Base-by-base conservation (phyloP, 2,113 vertebrate species). In the Malurus elegans region DNA sequence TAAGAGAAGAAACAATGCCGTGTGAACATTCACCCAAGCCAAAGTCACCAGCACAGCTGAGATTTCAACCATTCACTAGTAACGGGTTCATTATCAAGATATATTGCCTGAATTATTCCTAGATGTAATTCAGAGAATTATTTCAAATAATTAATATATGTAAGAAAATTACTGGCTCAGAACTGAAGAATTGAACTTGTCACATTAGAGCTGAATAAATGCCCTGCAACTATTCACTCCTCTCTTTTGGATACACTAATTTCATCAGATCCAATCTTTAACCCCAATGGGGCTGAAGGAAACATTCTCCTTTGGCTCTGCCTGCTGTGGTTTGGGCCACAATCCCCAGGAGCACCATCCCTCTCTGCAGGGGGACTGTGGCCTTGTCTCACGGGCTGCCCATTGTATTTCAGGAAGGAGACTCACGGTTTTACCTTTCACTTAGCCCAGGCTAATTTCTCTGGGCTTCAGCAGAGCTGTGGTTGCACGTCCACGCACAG, bases 101-200 rank as follows among this genome's bases (percentile, higher is more conserved):
- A 93, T 94, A 97, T 93, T 94, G 57, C 88, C 76, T 78, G 88
- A 96, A 84, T 96, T 97, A 95, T 94, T 96, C 88, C 78, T 94
- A 93, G 75, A 95, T 94, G 90, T 75, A 93, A 92, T 95, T 96
- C 73, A 92, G 65, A 88, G 79, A 96, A 95, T 96, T 93, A 96
- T 96, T 90, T 91, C 95, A 95, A 95, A 96, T 93, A 95, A 96
- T 96, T 94, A 92, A 92, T 95, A 93, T 96, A 93, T 96, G 88
- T 86, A 95, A 94, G 92, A 96, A 95, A 96, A 96, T 94, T 71
- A 94, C 90, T 71, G 90, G 75, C 69, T 94, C 79, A 47, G 53
- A 97, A 90, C 69, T 84, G 92, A 89, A 95, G 96, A 96, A 97
- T 94, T 92, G 88, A 96, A 91, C 72, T 74, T 97, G 95, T 93